Conservation (phyloP, 2,797 vertebrate species). For the Poliocrania exsul region DNA sequence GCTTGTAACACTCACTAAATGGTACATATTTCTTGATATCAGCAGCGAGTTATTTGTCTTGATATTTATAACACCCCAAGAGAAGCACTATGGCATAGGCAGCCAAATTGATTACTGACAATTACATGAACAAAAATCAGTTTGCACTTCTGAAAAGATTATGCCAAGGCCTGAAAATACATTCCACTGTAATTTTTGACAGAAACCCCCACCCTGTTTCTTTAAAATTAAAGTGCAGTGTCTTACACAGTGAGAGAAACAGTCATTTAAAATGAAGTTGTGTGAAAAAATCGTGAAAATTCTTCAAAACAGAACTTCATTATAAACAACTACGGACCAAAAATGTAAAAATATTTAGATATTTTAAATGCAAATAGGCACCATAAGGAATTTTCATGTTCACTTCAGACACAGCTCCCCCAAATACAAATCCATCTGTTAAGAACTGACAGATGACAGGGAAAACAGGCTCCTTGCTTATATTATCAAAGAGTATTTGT, state of each 20-base stretch:
- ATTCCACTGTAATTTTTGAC: background rate
- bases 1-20: constrained; percentile 25
- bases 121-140: background rate
- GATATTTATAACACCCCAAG: background rate
- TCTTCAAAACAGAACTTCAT: background rate
- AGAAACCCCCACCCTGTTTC: background rate
- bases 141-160: background rate
- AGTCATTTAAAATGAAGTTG: background rate
- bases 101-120: background rate
- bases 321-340: background rate
- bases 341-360: constrained; percentile 33
- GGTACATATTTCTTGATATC: constrained; percentile 2
- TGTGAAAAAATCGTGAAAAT: background rate
- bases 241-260: background rate
- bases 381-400: background rate
- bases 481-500: background rate
- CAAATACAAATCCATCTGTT: background rate
- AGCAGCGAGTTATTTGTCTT: background rate
- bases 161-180: background rate
- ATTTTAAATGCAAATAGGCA: background rate
- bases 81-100: background rate
- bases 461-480: background rate
- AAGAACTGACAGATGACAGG: background rate
- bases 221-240: background rate
- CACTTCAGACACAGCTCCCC: background rate